Base-by-base conservation (phyloP, 2,797 vertebrate species). In the Sylvilagus floridanus region DNA sequence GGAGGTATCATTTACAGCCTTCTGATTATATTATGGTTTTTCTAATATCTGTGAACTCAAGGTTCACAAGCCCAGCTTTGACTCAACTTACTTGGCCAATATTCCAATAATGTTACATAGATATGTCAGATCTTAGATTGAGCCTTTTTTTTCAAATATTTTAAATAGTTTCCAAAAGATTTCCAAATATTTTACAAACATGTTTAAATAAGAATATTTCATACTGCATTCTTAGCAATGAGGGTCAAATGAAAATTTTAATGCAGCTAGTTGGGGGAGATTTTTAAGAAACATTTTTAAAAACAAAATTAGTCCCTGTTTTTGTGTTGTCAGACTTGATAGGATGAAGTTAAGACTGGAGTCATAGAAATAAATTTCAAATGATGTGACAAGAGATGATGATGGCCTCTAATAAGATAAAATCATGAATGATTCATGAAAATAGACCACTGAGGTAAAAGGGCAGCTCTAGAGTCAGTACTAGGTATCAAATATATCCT, bases 21-120 rank as follows among this genome's bases (percentile, higher is more conserved):
- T 91, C 77, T 94, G 68, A 94, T 0, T 11, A 21, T 28, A 52
- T 94, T 62, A 50, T 85, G 77, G 94, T 57, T 84, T 84, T 89
- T 35, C 68, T 73, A 91, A 71, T 93, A 84, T 76, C 63, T 91
- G 73, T 62, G 24, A 19, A n/a, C 60, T 75, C 21, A 47, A 50
- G 16, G 69, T n/a, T n/a, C 30, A 21, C 30, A 32, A 71, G 52
- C 75, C 42, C 60, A 91, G 28, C 37, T 71, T 88, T 89, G 54
- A 76, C 50, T 92, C 42, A 77, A 81, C 2, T 73, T 47, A 78
- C 4, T 94, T 69, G 30, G 4, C 2, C n/a, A 93, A 65, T 79
- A 37, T 93, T 81, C 14, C 8, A 75, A 6, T 81, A 78, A 65
- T 73, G 84, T 28, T 19, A n/a, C 21, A 30, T 22, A 71, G 24